Base-by-base conservation (phyloP, 2,888 invertebrate species). In the Callosobruchus maculatus region DNA sequence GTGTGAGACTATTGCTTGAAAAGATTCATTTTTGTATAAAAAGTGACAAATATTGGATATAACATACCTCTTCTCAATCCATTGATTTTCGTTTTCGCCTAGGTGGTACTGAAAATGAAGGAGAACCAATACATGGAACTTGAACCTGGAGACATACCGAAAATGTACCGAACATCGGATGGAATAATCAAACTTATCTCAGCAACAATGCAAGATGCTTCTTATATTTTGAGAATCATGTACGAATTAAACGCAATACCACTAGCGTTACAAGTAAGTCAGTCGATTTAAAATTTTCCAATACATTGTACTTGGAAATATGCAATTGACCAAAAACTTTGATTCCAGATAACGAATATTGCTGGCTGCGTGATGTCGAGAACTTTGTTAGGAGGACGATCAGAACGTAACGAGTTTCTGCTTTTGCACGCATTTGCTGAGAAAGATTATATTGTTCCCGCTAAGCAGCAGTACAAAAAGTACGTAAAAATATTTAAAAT, bases 331-430 rank as follows among this genome's bases (percentile, higher is more conserved):
- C 49, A 49, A 7, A 18, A 18, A 7, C 13, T 3, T 49, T 18
- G 13, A 18, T 49, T 49, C 18, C 98, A 99, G 89, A 99, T 99
- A 77, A 99, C 99, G 0, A 95, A 94, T 83, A 97, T 99, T 81
- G 98, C 98, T 72, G 99, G 99, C 21, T 96, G 96, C 85, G 89
- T 95, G 1, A 92, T 99, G 93, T 96, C 98, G 0, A 91, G 97
- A 73, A 99, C 99, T 0, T 88, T 99, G 67, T 90, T 93, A 84
- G 98, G 98, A 20, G 99, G 99, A 3, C 90, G 99, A 73, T 96
- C 99, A 0, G 99, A 99, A 85, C 90, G 99, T 80, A 99, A 99
- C 85, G 99, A 99, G 85, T 99, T 92, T 87, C 89, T 99, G 26
- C 88, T 99, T 75, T 89, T 99, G 5, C 99, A 99, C 85, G 99